Evolutionary conservation across 2,113 vertebrate species (phyloP).

Genomic region (Pelmatolapia mariae): DNA sequence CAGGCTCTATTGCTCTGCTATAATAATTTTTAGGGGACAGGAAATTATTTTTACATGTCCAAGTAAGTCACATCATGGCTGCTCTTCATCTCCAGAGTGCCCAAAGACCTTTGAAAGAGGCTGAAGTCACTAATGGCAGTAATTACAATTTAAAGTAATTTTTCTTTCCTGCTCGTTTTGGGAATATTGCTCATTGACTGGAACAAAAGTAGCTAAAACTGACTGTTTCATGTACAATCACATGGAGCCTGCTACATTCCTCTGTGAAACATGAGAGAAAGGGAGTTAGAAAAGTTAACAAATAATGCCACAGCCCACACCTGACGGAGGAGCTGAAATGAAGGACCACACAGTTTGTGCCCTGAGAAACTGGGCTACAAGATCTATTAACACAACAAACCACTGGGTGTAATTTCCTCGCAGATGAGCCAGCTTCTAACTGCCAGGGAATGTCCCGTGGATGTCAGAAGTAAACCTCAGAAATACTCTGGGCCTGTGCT

Average conservation of each 20-base stretch:
- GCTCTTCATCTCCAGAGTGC: neutral
- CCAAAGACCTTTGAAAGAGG: neutral
- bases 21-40: neutral
- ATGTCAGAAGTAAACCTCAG: slow-evolving; percentile 42
- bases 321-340: slow-evolving; percentile 35
- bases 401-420: slow-evolving; percentile 55
- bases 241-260: neutral
- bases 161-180: neutral
- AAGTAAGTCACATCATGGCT: neutral
- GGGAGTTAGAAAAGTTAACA: slow-evolving; percentile 47
- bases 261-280: slow-evolving; percentile 14
- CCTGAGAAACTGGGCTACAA: slow-evolving; percentile 41
- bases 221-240: neutral
- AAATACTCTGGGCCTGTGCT: neutral
- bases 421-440: slow-evolving; percentile 50
- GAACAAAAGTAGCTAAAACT: neutral
- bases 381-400: slow-evolving; percentile 65
- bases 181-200: neutral
- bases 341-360: slow-evolving; percentile 62
- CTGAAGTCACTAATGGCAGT: neutral
- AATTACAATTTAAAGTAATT: neutral
- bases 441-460: slow-evolving; percentile 43
- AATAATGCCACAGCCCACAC: slow-evolving; percentile 47
- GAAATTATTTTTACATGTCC: neutral
- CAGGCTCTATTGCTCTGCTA: neutral